Base-by-base conservation (phyloP, 2,888 invertebrate genomes). In the Ophion ellenae region DNA sequence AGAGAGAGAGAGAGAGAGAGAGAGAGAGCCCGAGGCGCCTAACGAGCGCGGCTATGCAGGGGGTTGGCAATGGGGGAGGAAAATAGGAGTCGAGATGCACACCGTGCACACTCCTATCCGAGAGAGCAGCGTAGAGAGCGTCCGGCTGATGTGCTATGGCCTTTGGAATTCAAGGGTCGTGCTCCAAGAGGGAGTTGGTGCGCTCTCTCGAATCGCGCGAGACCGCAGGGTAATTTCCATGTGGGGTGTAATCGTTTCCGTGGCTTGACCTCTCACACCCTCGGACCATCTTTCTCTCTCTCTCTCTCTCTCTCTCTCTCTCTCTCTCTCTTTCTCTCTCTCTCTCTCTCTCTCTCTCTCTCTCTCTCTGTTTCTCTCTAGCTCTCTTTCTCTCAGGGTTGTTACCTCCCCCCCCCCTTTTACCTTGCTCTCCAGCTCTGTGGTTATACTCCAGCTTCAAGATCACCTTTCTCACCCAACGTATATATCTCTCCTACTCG, bases 211-310 rank as follows among this genome's bases (percentile, higher is more conserved):
- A 86, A 84, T 84, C 83, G 83, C 81, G 77, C 83, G 86, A 86
- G 86, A 86, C 86, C 86, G 86, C 86, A 83, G 77, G 81, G 86
- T 86, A 86, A 86, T 86, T 86, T 86, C 86, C 83, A 86, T 86
- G 83, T 86, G 81, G 86, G 77, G 86, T 86, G 83, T 86, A 86
- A 86, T 86, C 86, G 86, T 83, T 86, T 83, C 86, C 86, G 86
- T 78, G 83, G 86, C 74, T 78, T 81, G 86, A 86, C 86, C 86
- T 83, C 83, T 64, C 81, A 74, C 81, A 77, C 86, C 86, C 86
- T 78, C 81, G 47, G 75, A 83, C 81, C 70, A 86, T 78, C 83
- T 71, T 77, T 86, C 83, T 80, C 61, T 47, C 20, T 24, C 36
- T 36, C 75, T 66, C 71, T 36, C 70, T 11, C 24, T 57, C 70